phyloP scores from a whole-genome alignment of 2,797 vertebrate species.

The Sphaeramia orbicularis region DNA sequence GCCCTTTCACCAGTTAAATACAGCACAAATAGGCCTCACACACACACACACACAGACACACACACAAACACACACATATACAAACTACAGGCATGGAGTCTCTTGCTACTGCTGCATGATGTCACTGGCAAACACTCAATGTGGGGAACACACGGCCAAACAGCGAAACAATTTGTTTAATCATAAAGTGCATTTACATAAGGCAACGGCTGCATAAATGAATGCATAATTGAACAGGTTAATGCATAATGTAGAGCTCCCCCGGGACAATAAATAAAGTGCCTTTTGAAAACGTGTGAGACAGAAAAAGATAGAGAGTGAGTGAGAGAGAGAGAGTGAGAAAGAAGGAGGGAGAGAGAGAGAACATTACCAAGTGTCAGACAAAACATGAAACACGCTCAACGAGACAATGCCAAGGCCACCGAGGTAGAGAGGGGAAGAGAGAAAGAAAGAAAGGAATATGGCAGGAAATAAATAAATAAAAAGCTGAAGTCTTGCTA shows the following conservation, averaged over 20 bases:
- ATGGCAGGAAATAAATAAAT: constrained; percentile 83
- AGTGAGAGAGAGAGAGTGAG: constrained; percentile 22
- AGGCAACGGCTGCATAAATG: constrained; percentile 85
- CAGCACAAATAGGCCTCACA: constrained; percentile 58
- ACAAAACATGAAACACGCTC: constrained; percentile 79
- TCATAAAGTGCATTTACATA: constrained; percentile 86
- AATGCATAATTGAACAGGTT: constrained; percentile 88
- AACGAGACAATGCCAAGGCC: constrained; percentile 79
- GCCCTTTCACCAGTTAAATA: constrained; percentile 63
- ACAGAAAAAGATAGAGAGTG: constrained; percentile 66
- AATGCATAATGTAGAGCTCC: constrained; percentile 86
- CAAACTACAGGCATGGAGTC: constrained; percentile 71
- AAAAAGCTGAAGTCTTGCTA: constrained; percentile 80
- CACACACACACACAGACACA: constrained; percentile 60
- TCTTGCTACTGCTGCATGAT: constrained; percentile 74
- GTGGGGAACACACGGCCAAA: constrained; percentile 81
- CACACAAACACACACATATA: constrained; percentile 68
- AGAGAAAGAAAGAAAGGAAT: constrained; percentile 67
- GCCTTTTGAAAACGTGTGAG: constrained; percentile 83
- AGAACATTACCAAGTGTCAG: constrained; percentile 73
- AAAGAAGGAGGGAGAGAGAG: constrained; percentile 40
- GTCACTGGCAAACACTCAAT: constrained; percentile 81
- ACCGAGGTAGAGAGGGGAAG: constrained; percentile 64
- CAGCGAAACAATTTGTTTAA: constrained; percentile 85
- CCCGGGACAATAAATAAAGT: constrained; percentile 85